Base-by-base conservation (phyloP, 1,140 invertebrate genomes). In the Drosophila baimaii region DNA sequence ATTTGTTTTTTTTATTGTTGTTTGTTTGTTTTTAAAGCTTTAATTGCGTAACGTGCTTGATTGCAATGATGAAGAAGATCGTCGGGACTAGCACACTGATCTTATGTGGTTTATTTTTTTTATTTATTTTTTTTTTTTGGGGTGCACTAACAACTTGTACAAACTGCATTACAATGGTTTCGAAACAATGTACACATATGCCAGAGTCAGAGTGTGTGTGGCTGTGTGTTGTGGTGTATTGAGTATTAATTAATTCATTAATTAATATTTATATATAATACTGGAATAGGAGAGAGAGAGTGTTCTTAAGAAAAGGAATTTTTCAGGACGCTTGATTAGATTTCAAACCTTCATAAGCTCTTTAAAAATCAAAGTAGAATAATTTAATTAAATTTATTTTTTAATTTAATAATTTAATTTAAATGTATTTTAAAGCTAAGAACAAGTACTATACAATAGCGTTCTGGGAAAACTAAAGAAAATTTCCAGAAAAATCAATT, bases 81-180 rank as follows among this genome's bases (percentile, higher is more conserved):
- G 25, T 31, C 5, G 25, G 5, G 21, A 61, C 35, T 61, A 61
- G 54, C 61, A 31, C 55, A 31, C 13, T 31, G 21, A 59, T 41
- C 25, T 59, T 55, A 23, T 8, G 37, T 39, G 72, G 27, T 33
- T 49, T 54, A 2, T 31, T 29, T 31, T 19, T 13, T 19, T 17
- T 17, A 6, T 17, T n/a, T 12, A n/a, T n/a, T 37, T 31, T 23
- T 35, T 25, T 25, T 47, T 47, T 25, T 73, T 47, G 47, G 66
- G 51, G 57, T 77, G 71, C 76, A 85, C 49, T 62, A 78, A 74
- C 63, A 79, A 65, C 55, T 78, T 39, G 52, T 55, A 79, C 58
- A 61, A 54, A 79, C 68, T 77, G 71, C 64, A 71, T 54, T 58
- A 64, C 72, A 77, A 61, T 72, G 54, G 37, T 43, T 27, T 46